phyloP scores from a whole-genome alignment of 2,797 vertebrate genomes.

The Serranus cabrilla region DNA sequence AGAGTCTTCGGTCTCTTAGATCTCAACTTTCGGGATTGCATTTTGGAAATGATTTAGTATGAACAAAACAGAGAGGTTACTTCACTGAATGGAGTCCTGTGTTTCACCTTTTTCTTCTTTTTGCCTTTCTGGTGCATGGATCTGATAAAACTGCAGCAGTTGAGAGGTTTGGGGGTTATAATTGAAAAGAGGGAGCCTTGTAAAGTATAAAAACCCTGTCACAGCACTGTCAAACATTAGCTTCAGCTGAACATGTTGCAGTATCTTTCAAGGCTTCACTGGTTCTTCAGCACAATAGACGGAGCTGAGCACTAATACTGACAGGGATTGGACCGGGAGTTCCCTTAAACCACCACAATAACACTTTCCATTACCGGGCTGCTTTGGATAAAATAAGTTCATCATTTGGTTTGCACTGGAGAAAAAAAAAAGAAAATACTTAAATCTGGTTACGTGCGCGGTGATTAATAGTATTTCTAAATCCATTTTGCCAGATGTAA shows the following conservation, averaged over 20 bases:
- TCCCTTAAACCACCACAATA: too few species aligned
- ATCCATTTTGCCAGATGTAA: conserved; percentile 23
- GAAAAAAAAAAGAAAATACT: neutral
- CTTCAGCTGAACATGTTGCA: conserved; percentile 14
- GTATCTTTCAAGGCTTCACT: conserved; percentile 9
- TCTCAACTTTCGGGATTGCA: neutral
- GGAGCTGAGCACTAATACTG: neutral
- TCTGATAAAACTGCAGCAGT: neutral
- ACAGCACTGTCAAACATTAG: conserved; percentile 16
- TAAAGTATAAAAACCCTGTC: conserved; percentile 20
- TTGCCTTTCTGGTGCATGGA: conserved; percentile 7
- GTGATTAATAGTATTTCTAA: conserved; percentile 12
- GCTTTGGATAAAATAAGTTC: neutral
- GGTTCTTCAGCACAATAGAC: neutral
- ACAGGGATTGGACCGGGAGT: too few species aligned
- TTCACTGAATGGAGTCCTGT: neutral
- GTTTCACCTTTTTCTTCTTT: neutral
- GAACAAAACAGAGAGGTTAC: neutral
- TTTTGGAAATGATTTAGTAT: neutral
- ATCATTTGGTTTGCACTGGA: neutral
- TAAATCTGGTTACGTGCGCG: neutral
- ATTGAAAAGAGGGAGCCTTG: conserved; percentile 6
- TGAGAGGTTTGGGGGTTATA: conserved; percentile 5
- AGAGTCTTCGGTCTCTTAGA: neutral
- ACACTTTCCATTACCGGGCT: neutral